Conservation (phyloP, 1,140 invertebrate species). For the Eumaeus atala region DNA sequence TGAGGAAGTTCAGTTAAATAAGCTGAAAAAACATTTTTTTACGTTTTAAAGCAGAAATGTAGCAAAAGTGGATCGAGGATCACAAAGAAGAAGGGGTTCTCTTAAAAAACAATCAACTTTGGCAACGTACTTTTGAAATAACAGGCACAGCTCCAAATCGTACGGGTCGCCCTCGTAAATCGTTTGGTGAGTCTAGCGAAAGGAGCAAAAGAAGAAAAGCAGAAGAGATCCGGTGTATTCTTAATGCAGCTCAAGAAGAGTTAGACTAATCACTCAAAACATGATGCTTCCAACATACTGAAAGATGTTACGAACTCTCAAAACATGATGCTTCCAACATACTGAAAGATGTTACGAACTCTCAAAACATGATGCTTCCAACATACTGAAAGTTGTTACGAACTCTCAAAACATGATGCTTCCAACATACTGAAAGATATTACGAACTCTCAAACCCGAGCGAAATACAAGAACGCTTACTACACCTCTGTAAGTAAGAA, state of each 20-base stretch:
- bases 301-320: too few species aligned
- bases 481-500: background rate
- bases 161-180: constrained; percentile 28
- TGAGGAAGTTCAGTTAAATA: background rate
- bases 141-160: constrained; percentile 21
- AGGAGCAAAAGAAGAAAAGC: constrained; percentile 39
- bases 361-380: constrained; percentile 26
- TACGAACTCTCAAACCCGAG: constrained; percentile 26
- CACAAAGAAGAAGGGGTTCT: constrained; percentile 28
- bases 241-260: constrained; percentile 23
- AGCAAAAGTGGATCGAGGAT: constrained; percentile 29
- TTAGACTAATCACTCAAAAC: constrained; percentile 20
- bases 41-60: constrained; percentile 28
- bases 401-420: constrained; percentile 20
- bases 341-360: constrained; percentile 24
- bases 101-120: constrained; percentile 22
- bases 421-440: constrained; percentile 27
- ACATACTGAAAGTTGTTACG: constrained; percentile 25
- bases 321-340: constrained; percentile 22
- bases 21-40: constrained; percentile 21
- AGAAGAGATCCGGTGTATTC: constrained; percentile 29
- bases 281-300: constrained; percentile 21
- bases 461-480: constrained; percentile 30
- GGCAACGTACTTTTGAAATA: constrained; percentile 31
- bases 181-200: constrained; percentile 34